Conservation (phyloP, 2,888 invertebrate genomes). For the Epicampocera succincta region DNA sequence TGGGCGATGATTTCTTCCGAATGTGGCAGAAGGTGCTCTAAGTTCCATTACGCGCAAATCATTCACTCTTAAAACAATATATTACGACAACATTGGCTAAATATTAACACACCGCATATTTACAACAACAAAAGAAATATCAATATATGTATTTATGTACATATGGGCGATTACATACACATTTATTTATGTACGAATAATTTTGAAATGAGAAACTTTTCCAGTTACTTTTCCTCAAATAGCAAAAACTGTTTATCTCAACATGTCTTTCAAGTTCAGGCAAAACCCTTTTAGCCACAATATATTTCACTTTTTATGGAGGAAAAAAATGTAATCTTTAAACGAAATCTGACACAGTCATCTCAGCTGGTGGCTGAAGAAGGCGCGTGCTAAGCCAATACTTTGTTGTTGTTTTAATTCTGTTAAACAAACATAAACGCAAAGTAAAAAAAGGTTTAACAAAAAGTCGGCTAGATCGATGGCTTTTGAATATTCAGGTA, state of each 20-base stretch:
- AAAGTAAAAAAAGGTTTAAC: constrained; percentile 7
- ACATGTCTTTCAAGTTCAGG: neutral
- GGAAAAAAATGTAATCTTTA: constrained; percentile 18
- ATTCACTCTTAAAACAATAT: too few species aligned
- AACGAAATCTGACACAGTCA: constrained; percentile 65
- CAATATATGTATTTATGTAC: neutral
- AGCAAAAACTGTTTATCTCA: neutral
- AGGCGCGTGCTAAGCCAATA: constrained; percentile 71
- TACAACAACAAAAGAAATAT: too few species aligned
- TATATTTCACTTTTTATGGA: constrained; percentile 34
- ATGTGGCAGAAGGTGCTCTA: too few species aligned
- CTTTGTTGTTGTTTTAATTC: constrained; percentile 34
- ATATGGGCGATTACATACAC: too few species aligned
- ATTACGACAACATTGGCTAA: too few species aligned
- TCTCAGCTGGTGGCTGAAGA: constrained; percentile 71
- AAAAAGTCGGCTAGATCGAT: neutral
- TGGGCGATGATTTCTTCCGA: too few species aligned
- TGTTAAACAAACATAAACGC: constrained; percentile 15
- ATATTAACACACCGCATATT: too few species aligned
- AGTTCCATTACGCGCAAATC: too few species aligned
- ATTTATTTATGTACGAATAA: too few species aligned
- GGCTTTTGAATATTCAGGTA: neutral
- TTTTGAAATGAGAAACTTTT: too few species aligned
- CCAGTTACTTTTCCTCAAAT: too few species aligned
- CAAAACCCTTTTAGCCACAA: constrained; percentile 48